A percentile compares a stretch with the other conserved stretches of the same genome.
Conservation (phyloP, 2,113 vertebrate species). For the Tachycineta bicolor region DNA sequence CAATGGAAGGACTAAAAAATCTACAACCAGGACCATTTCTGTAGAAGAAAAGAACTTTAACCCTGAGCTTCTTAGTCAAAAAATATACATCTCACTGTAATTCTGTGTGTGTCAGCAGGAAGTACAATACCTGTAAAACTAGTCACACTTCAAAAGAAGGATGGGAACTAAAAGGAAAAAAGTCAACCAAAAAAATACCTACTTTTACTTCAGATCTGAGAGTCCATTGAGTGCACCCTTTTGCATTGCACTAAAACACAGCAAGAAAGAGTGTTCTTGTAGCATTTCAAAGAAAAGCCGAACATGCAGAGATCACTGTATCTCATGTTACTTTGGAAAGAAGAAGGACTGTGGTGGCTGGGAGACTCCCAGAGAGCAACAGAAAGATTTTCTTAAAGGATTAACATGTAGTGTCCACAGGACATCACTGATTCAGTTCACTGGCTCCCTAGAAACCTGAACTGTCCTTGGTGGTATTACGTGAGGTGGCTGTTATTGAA, state of each 20-base stretch:
- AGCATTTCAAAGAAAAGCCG: conserved; percentile 56
- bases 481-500: neutral
- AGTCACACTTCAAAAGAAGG: conserved; percentile 18
- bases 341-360: neutral
- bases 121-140: neutral
- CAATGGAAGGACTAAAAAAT: neutral
- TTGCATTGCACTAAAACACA: neutral
- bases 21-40: neutral
- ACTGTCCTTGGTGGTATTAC: neutral
- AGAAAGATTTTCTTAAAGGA: neutral
- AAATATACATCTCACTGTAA: neutral
- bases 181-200: neutral
- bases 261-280: conserved; percentile 10
- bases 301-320: neutral
- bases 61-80: neutral
- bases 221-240: neutral
- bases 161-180: neutral
- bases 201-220: conserved; percentile 32
- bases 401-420: neutral
- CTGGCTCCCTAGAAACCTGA: conserved; percentile 17
- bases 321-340: conserved; percentile 8
- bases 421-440: conserved; percentile 1
- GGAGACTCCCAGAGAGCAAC: conserved; percentile 2
- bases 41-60: neutral
- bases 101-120: conserved; percentile 16